Conservation (phyloP, 1,140 invertebrate genomes). For the Drosophila grimshawi region DNA sequence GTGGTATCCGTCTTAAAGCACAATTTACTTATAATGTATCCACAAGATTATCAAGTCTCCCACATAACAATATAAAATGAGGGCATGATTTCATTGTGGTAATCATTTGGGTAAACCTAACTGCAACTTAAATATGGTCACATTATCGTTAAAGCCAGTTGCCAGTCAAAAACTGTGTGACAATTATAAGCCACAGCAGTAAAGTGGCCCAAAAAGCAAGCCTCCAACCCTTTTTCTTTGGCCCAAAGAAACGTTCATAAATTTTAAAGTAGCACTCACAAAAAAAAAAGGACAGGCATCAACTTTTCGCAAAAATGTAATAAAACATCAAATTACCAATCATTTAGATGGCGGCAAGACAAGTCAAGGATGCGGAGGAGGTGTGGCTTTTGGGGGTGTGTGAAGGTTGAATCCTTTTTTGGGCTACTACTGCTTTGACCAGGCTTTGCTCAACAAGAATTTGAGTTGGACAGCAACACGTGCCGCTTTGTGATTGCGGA, state of each 20-base stretch:
- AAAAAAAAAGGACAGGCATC: constrained; percentile 28
- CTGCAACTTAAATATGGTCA: constrained; percentile 35
- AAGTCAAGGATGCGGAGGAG: background rate
- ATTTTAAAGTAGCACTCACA: constrained; percentile 48
- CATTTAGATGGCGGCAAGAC: constrained; percentile 37
- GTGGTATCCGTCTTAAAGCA: no score
- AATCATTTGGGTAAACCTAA: constrained; percentile 1
- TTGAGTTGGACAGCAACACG: constrained; percentile 51
- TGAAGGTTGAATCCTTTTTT: constrained; percentile 50
- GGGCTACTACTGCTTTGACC: constrained; percentile 14
- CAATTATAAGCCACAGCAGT: constrained; percentile 42
- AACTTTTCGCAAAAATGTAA: constrained; percentile 53
- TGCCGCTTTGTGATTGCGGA: constrained; percentile 66
- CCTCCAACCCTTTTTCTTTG: background rate
- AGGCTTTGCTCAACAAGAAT: background rate
- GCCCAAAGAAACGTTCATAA: constrained; percentile 44
- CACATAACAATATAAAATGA: background rate
- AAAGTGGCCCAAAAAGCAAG: constrained; percentile 11
- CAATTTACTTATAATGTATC: no score
- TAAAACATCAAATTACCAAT: constrained; percentile 73
- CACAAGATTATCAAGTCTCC: no score
- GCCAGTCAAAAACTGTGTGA: constrained; percentile 26
- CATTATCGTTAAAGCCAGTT: constrained; percentile 37
- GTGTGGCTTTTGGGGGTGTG: background rate
- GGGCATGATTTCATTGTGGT: constrained; percentile 3